Evolutionary conservation across 2,797 vertebrate genomes (phyloP).

Genomic region (Propithecus deckenii): DNA sequence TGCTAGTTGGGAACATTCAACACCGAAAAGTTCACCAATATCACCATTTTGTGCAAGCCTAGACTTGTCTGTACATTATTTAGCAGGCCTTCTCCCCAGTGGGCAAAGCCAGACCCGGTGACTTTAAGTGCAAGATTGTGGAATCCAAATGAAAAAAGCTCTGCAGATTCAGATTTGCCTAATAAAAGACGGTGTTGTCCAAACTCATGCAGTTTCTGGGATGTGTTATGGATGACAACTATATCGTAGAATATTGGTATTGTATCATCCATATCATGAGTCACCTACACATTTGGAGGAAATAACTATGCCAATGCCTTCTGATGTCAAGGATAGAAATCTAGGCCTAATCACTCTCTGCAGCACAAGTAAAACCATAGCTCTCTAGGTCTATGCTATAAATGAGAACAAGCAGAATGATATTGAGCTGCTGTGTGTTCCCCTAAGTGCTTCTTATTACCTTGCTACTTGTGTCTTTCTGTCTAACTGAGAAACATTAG

Average conservation of each 20-base stretch:
- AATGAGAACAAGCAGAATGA: background rate
- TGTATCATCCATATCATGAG: background rate
- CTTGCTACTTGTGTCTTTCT: background rate
- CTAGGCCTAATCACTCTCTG: background rate
- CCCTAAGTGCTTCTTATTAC: background rate
- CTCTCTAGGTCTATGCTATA: background rate
- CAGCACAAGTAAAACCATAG: background rate
- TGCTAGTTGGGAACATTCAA: background rate
- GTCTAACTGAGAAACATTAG: background rate
- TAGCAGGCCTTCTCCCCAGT: background rate
- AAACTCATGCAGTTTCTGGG: background rate
- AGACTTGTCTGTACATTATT: background rate
- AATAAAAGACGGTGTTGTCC: background rate
- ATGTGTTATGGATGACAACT: background rate
- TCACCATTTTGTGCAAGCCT: background rate
- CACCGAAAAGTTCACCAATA: background rate
- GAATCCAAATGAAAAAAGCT: background rate
- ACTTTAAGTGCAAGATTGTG: background rate
- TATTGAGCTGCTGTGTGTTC: background rate
- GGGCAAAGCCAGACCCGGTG: background rate
- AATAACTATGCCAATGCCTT: background rate
- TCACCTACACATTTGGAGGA: background rate
- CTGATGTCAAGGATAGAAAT: background rate
- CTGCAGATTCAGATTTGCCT: background rate
- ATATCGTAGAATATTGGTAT: background rate